Evolutionary conservation across 2,888 invertebrate genomes (phyloP), one percentile per base, ranked within the genome.

Genomic region (Cheilosia pagana): DNA sequence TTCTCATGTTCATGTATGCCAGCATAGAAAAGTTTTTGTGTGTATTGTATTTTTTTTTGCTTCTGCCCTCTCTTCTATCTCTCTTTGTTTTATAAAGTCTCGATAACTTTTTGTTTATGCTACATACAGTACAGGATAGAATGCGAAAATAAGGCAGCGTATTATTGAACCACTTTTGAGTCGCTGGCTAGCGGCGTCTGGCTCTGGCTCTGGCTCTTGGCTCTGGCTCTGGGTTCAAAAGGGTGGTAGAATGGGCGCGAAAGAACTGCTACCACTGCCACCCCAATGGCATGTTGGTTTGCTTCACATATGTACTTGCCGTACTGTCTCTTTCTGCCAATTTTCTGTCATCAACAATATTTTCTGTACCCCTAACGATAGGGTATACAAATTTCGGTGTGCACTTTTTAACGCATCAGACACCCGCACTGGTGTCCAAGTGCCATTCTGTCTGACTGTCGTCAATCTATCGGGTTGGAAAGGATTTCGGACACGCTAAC

Each of bases 91-190:
- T 48, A 21, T 53, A 12, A 59, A 10, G 41, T 57, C 21, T 21
- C 12, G 45, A 39, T 50, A 21, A 5, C 1, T 55, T 71, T 68
- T 50, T 67, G 62, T 79, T 59, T 53, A 50, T 71, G 28, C 14
- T 71, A 28, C 19, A 50, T 3, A n/a, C 48, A n/a, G n/a, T n/a
- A 31, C 8, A 31, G 12, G 14, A 45, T 48, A 45, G 10, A 52
- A 43, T 19, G 39, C 25, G 41, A 43, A 48, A 52, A 19, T 19
- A 7, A 28, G 7, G 6, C 48, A 50, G 21, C n/a, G 50, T 23
- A 67, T 41, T 67, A 31, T 63, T 63, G 23, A 50, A 7, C 50
- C 50, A 60, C 39, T 23, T 41, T 60, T n/a, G 39, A 41, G 28
- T 41, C n/a, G n/a, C n/a, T n/a, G n/a, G n/a, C n/a, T n/a, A n/a